These are phyloP conservation scores for Chlorodrepanis virens DNA, from an alignment of 2,113 vertebrate species.

Conservation along the genomic window DNA sequence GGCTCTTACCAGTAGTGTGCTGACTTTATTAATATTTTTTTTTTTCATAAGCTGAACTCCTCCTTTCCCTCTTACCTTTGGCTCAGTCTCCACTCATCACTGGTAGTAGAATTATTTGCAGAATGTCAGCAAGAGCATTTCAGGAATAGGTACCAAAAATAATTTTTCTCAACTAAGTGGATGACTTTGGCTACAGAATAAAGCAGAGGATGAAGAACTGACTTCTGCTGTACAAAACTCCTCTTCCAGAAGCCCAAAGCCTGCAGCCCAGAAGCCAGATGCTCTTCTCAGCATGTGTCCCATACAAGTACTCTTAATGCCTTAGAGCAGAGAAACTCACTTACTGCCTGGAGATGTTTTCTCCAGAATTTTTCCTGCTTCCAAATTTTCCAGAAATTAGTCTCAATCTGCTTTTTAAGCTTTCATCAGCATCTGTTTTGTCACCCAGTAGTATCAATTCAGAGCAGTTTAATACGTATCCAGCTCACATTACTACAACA, in stretches of 20 bases:
- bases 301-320: not conserved
- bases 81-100: not conserved
- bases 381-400: not conserved
- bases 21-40: not conserved
- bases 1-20: not conserved
- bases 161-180: not conserved
- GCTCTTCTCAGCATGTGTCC: not conserved
- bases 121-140: not conserved
- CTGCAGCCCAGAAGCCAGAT: not conserved
- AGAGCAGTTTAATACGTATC: not conserved
- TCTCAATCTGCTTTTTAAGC: not conserved
- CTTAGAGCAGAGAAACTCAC: not conserved
- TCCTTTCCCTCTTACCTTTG: not conserved
- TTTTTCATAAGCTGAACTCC: not conserved
- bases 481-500: not conserved
- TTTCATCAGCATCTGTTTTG: not conserved
- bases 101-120: not conserved
- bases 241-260: not conserved
- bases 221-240: not conserved
- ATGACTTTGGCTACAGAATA: not conserved
- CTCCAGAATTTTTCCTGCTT: not conserved
- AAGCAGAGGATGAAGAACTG: not conserved
- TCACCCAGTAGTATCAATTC: not conserved
- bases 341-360: not conserved
- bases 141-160: not conserved